These are phyloP conservation scores for Drosophila varians DNA, from an alignment of 1,140 invertebrate genomes.

Conservation along the genomic window DNA sequence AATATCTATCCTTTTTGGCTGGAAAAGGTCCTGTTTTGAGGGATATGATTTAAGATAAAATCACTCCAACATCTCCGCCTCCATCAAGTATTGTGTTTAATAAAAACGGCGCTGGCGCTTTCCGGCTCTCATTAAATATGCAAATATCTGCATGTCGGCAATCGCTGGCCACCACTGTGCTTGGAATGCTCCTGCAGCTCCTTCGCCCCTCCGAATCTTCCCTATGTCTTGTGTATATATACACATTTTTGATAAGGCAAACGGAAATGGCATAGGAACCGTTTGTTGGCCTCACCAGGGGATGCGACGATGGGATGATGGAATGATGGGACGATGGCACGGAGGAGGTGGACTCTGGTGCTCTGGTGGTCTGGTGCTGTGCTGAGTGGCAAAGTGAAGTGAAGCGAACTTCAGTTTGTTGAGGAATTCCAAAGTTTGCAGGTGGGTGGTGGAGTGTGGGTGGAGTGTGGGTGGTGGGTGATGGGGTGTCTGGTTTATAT, in stretches of 20 bases:
- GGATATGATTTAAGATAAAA: too few species aligned
- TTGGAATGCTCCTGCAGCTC: conserved; percentile 19
- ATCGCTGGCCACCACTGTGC: conserved; percentile 23
- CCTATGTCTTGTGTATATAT: conserved; percentile 43
- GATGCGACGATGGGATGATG: neutral
- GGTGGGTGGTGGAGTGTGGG: conserved; percentile 13
- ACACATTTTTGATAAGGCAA: conserved; percentile 76
- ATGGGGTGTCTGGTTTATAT: neutral
- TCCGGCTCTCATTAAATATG: neutral
- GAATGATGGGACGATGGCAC: neutral
- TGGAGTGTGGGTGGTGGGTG: conserved; percentile 9
- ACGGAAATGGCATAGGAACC: conserved; percentile 77
- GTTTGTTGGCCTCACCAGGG: conserved; percentile 9
- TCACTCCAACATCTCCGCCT: too few species aligned
- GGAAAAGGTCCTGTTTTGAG: neutral
- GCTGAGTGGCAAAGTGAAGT: conserved; percentile 69
- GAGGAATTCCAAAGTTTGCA: conserved; percentile 48
- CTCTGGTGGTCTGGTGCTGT: conserved; percentile 22
- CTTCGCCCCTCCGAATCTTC: conserved; percentile 3
- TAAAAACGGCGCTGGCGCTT: neutral
- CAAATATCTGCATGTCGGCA: conserved; percentile 1
- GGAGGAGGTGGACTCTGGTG: too few species aligned
- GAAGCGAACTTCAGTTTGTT: conserved; percentile 63
- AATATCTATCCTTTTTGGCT: neutral
- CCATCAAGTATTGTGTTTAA: too few species aligned